Evolutionary conservation across 2,797 vertebrate species (phyloP).

Genomic region (Nyctalus aviator): DNA sequence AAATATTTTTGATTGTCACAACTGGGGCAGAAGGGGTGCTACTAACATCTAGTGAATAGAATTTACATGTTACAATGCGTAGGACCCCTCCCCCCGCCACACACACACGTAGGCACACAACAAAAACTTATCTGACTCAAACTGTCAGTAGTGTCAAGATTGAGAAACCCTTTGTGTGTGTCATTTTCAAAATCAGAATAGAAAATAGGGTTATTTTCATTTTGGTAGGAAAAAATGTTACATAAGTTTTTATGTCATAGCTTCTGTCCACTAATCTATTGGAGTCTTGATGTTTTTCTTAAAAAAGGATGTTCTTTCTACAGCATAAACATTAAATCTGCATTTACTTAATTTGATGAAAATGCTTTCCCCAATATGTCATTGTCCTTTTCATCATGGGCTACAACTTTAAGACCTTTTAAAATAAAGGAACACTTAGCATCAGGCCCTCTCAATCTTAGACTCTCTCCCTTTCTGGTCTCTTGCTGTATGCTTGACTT

Average conservation of each 20-base stretch:
- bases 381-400: conserved; percentile 11
- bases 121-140: conserved; percentile 39
- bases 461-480: neutral
- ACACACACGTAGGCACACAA: neutral
- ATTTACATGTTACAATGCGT: neutral
- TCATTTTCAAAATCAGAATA: conserved; percentile 65
- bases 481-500: neutral
- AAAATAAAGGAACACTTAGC: neutral
- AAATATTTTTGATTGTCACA: neutral
- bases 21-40: neutral
- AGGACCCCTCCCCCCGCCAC: neutral
- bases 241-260: conserved; percentile 53
- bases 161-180: conserved; percentile 42
- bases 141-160: neutral
- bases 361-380: conserved; percentile 22
- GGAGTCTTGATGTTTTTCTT: conserved; percentile 58
- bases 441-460: neutral
- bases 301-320: conserved; percentile 57
- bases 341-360: conserved; percentile 30
- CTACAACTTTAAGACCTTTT: neutral
- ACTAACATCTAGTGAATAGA: neutral
- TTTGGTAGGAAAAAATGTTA: conserved; percentile 71
- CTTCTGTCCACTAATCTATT: conserved; percentile 54
- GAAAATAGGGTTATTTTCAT: conserved; percentile 74
- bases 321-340: neutral